These are phyloP conservation scores for Trachelipus rathkii DNA, from an alignment of 1,140 invertebrate species.

Conservation along the genomic window DNA sequence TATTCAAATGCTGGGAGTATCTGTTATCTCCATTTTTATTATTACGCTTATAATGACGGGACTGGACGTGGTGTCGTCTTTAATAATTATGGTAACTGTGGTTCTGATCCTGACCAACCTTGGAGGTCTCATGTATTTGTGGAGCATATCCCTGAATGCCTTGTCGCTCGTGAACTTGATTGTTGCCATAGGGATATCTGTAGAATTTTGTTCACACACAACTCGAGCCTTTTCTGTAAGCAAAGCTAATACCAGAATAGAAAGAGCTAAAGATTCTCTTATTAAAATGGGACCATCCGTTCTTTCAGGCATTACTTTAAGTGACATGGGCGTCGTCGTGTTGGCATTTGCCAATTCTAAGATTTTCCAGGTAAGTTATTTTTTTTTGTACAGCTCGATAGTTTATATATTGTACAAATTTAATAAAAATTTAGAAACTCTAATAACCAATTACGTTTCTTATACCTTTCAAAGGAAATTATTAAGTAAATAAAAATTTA, in stretches of 20 bases:
- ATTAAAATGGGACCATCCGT: constrained; percentile 82
- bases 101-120: constrained; percentile 76
- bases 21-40: constrained; percentile 70
- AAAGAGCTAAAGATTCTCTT: constrained; percentile 67
- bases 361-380: constrained; percentile 90
- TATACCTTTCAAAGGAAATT: too few species aligned
- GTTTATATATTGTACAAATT: not conserved
- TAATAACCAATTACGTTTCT: too few species aligned
- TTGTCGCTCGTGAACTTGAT: constrained; percentile 92
- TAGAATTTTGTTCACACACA: constrained; percentile 91
- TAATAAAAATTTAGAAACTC: too few species aligned
- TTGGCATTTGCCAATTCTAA: constrained; percentile 86
- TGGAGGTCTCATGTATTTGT: constrained; percentile 85
- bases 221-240: constrained; percentile 71
- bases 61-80: constrained; percentile 70
- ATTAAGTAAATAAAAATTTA: too few species aligned
- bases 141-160: constrained; percentile 84
- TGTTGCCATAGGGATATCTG: constrained; percentile 90
- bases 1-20: constrained; percentile 65
- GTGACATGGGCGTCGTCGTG: constrained; percentile 85
- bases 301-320: constrained; percentile 87
- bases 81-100: constrained; percentile 70
- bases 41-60: constrained; percentile 80
- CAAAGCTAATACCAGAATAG: constrained; percentile 57
- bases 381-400: constrained; percentile 52